These are phyloP conservation scores for Idaea biselata DNA, from an alignment of 2,888 invertebrate genomes.

Conservation along the genomic window DNA sequence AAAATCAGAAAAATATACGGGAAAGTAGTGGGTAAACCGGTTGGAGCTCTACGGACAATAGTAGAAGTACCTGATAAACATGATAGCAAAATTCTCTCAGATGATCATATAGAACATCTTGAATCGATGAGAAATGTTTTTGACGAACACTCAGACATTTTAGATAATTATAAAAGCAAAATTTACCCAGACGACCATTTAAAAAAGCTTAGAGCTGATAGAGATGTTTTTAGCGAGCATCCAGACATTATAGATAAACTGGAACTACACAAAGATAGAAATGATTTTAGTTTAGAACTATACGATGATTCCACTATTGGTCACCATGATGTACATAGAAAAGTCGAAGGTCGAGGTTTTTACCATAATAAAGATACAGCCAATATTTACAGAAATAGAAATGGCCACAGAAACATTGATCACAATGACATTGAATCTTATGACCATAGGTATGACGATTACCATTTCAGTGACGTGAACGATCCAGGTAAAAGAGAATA, in stretches of 20 bases:
- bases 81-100: neutral
- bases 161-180: neutral
- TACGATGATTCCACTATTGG: conserved; percentile 13
- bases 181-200: conserved; percentile 5
- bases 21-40: conserved; percentile 37
- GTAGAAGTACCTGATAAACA: conserved; percentile 9
- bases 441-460: conserved; percentile 14
- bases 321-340: conserved; percentile 20
- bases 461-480: conserved; percentile 18
- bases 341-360: conserved; percentile 12
- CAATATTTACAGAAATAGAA: conserved; percentile 8
- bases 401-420: conserved; percentile 14
- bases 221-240: conserved; percentile 6
- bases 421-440: conserved; percentile 16
- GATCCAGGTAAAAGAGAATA: conserved; percentile 16
- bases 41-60: conserved; percentile 15
- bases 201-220: conserved; percentile 2
- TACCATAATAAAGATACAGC: conserved; percentile 10
- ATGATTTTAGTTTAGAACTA: conserved; percentile 14
- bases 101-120: too few relatives aligned
- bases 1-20: conserved; percentile 63
- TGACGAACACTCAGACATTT: too few relatives aligned
- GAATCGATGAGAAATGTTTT: too few relatives aligned
- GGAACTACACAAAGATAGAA: conserved; percentile 17
- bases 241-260: conserved; percentile 12